A percentile compares a stretch with the other conserved stretches of the same genome.
Conservation (phyloP, 2,888 invertebrate genomes). For the Osedax fenrisi region DNA sequence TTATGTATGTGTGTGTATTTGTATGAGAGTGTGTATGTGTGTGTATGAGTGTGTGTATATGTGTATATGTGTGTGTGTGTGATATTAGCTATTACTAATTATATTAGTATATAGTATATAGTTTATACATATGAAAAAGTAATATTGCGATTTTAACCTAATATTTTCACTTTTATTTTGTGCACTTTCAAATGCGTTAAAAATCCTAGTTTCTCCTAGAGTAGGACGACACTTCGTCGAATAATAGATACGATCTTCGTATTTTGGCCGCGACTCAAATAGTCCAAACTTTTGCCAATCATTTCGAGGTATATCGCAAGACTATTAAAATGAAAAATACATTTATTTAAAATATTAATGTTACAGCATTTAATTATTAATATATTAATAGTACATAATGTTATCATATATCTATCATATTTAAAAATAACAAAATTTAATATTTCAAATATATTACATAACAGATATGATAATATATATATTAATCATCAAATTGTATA, state of each 20-base stretch:
- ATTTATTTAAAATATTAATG: no score
- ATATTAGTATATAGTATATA: background rate
- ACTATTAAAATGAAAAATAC: no score
- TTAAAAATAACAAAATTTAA: no score
- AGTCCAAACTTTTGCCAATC: conserved; percentile 46
- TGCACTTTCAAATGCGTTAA: background rate
- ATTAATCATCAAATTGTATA: no score
- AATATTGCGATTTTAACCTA: background rate
- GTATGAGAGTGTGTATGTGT: background rate
- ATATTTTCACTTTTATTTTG: background rate
- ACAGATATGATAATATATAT: no score
- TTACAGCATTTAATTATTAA: no score
- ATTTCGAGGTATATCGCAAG: conserved; percentile 42
- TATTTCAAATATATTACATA: no score
- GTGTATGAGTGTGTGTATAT: background rate
- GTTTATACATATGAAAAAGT: background rate
- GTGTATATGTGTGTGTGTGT: conserved; percentile 2
- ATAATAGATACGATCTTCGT: conserved; percentile 44
- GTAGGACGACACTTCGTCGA: conserved; percentile 44
- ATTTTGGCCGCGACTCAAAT: conserved; percentile 43
- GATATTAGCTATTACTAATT: background rate
- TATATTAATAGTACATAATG: no score
- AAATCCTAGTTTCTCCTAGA: conserved; percentile 38
- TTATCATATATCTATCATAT: no score
- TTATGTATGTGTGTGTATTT: background rate